Evolutionary conservation across 1,140 invertebrate species (phyloP), one percentile per base, ranked within the genome.

Genomic region (Cherax destructor): DNA sequence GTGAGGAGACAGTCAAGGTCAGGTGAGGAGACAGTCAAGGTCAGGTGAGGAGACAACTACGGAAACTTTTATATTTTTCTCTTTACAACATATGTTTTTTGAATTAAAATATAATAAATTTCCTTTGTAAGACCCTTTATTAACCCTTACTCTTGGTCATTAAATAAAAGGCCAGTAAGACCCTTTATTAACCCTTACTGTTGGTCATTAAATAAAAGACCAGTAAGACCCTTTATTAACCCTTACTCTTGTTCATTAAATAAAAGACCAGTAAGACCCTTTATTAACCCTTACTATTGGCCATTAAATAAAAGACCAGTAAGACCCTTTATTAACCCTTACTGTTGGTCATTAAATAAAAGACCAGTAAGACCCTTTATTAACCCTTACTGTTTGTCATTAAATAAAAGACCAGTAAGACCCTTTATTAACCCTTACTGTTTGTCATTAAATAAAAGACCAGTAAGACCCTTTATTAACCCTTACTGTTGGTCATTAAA

Each of bases 171-270:
- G n/a, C n/a, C n/a, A 41, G 2, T 41, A 41, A 41, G 30, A 41
- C 0, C 30, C 30, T 41, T 41, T 30, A 74, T 74, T 1, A 74
- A 74, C 11, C 69, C n/a, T 74, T 21, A 9, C 3, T 30, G 69
- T n/a, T 24, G 69, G 6, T 74, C 69, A 74, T 74, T n/a, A 74
- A 74, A 74, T 65, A n/a, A n/a, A n/a, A n/a, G n/a, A n/a, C n/a
- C n/a, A 41, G 2, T 41, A 41, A 41, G 30, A 41, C 0, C 30
- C 30, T 41, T 41, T 30, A 74, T 74, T 1, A 74, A 74, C 11
- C 69, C n/a, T 74, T 21, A 9, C 3, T 30, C 11, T n/a, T 24
- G 69, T 1, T 74, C 69, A 74, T 74, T n/a, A 74, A 74, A 74
- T 65, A n/a, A n/a, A n/a, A n/a, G n/a, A n/a, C n/a, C n/a, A 41